phyloP scores from a whole-genome alignment of 2,888 invertebrate genomes.

The Sesamia inferens region DNA sequence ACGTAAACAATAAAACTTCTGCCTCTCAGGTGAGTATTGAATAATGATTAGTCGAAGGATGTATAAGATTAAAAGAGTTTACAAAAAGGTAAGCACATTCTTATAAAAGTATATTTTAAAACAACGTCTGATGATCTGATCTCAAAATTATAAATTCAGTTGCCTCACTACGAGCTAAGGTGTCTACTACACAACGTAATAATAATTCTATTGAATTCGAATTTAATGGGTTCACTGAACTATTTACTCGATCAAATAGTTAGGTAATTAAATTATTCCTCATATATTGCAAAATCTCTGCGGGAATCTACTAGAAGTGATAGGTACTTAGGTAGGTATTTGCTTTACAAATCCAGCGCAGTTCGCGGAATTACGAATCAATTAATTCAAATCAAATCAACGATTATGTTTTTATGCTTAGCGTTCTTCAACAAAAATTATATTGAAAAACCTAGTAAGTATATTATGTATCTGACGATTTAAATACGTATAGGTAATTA shows the following conservation, averaged over 20 bases:
- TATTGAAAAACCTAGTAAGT: not conserved
- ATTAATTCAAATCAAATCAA: slow-evolving; percentile 30
- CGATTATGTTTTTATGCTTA: slow-evolving; percentile 9
- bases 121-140: not conserved
- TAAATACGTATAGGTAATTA: slow-evolving; percentile 12
- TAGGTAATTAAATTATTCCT: not conserved
- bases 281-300: slow-evolving; percentile 8
- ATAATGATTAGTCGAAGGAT: not conserved
- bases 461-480: not conserved
- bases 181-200: slow-evolving; percentile 11
- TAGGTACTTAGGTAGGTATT: slow-evolving; percentile 5
- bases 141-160: slow-evolving; percentile 1
- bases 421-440: slow-evolving; percentile 6
- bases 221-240: slow-evolving; percentile 37
- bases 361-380: slow-evolving; percentile 15
- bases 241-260: slow-evolving; percentile 17
- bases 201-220: slow-evolving; percentile 19
- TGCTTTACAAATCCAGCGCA: slow-evolving; percentile 28
- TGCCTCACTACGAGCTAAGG: not conserved
- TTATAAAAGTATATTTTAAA: not conserved
- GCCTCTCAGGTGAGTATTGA: not conserved
- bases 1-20: not conserved
- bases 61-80: not conserved
- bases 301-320: slow-evolving; percentile 19
- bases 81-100: not conserved